These are phyloP conservation scores for Thaumetopoea pityocampa DNA, from an alignment of 1,140 invertebrate species.

Conservation along the genomic window DNA sequence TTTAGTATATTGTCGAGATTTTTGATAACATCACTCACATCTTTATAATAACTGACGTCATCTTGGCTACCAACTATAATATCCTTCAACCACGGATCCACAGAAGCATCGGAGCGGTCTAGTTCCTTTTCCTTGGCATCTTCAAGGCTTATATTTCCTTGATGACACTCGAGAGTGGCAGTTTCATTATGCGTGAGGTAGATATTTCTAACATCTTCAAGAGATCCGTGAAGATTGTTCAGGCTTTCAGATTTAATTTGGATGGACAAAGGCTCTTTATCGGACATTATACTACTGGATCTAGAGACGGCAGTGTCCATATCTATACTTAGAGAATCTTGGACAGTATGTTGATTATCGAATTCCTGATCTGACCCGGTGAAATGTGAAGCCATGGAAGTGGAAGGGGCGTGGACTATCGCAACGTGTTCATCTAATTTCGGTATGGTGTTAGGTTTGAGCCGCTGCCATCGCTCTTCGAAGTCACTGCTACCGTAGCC, in stretches of 20 bases:
- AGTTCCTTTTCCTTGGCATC: constrained; percentile 47
- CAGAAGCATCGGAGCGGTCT: constrained; percentile 54
- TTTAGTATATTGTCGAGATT: constrained; percentile 80
- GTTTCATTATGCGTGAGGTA: constrained; percentile 63
- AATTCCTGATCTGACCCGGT: constrained; percentile 48
- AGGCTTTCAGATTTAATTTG: constrained; percentile 71
- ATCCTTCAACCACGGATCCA: constrained; percentile 78
- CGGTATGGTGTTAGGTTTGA: constrained; percentile 79
- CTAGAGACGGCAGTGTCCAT: constrained; percentile 60
- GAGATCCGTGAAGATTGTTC: constrained; percentile 78
- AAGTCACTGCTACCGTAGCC: constrained; percentile 77
- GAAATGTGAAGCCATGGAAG: constrained; percentile 46
- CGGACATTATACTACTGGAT: constrained; percentile 66
- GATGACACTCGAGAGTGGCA: constrained; percentile 54
- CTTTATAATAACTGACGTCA: constrained; percentile 77
- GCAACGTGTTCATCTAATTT: constrained; percentile 75
- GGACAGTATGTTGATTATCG: constrained; percentile 39
- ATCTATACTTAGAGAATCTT: constrained; percentile 51
- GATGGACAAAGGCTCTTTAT: constrained; percentile 59
- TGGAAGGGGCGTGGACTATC: constrained; percentile 56
- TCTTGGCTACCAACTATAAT: constrained; percentile 73
- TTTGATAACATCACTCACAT: constrained; percentile 80
- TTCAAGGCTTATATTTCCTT: constrained; percentile 51
- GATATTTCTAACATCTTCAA: constrained; percentile 75
- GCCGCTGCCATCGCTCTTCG: constrained; percentile 80